Conservation (phyloP, 2,797 vertebrate genomes). For the Hypotaenidia philippensis region DNA sequence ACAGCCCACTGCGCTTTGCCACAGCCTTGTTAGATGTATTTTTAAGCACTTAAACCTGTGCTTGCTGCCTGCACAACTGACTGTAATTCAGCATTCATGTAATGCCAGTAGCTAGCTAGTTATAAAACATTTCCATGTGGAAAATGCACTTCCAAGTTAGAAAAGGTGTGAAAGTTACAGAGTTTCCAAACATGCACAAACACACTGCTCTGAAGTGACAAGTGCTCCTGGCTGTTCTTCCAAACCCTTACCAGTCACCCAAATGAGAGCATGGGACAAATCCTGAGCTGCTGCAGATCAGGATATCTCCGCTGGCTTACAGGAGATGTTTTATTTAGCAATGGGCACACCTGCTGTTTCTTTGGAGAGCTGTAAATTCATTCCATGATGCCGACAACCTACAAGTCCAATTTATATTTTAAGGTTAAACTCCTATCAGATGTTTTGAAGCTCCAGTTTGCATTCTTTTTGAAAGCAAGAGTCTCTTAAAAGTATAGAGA, state of each 20-base stretch:
- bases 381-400: neutral
- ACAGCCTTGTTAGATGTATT: neutral
- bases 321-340: neutral
- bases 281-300: neutral
- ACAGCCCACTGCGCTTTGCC: neutral
- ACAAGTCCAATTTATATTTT: neutral
- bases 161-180: neutral
- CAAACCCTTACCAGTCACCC: neutral
- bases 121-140: neutral
- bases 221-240: neutral
- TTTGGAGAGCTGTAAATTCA: neutral
- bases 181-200: neutral
- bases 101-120: neutral
- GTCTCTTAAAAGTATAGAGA: neutral
- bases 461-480: slow-evolving; percentile 16
- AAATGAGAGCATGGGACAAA: neutral
- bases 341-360: neutral
- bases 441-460: neutral
- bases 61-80: neutral
- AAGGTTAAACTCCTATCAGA: neutral
- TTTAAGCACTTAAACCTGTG: neutral
- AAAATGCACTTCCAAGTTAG: neutral
- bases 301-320: neutral
- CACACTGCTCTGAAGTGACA: neutral
- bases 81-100: neutral